Conservation (phyloP, 2,113 vertebrate species). For the Mastomys coucha region DNA sequence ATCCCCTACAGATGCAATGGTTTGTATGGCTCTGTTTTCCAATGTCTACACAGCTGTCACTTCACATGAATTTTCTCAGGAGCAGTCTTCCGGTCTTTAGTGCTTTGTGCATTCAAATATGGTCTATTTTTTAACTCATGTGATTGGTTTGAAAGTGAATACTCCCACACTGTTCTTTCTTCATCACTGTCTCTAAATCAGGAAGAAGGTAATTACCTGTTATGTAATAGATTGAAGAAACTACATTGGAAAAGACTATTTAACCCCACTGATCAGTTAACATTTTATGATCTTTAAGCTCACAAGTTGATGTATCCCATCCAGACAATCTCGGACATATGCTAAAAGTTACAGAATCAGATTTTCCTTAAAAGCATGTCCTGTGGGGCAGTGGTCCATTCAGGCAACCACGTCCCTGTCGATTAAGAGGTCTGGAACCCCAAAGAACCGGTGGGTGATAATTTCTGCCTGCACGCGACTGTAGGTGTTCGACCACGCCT, state of each 20-base stretch:
- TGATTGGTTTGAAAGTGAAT: not conserved
- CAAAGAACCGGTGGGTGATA: no score
- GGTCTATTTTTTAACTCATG: not conserved
- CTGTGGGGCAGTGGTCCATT: no score
- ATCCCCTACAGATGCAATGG: not conserved
- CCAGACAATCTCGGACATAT: not conserved
- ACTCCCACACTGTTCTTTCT: not conserved
- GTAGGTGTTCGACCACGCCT: no score
- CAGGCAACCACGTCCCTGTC: no score
- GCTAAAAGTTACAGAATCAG: not conserved
- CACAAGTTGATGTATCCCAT: not conserved
- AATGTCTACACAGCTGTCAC: not conserved
- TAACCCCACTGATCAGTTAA: not conserved
- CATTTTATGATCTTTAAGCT: not conserved
- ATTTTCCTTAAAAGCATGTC: not conserved
- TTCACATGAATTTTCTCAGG: not conserved
- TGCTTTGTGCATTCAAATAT: not conserved
- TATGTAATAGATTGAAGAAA: not conserved
- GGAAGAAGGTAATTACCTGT: not conserved
- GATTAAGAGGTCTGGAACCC: no score
- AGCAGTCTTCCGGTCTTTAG: not conserved
- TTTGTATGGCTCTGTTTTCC: not conserved
- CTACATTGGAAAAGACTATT: not conserved
- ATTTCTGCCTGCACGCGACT: no score
- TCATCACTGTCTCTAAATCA: not conserved